Base-by-base conservation (phyloP, 2,888 invertebrate species). In the Tenthredo mesomela region DNA sequence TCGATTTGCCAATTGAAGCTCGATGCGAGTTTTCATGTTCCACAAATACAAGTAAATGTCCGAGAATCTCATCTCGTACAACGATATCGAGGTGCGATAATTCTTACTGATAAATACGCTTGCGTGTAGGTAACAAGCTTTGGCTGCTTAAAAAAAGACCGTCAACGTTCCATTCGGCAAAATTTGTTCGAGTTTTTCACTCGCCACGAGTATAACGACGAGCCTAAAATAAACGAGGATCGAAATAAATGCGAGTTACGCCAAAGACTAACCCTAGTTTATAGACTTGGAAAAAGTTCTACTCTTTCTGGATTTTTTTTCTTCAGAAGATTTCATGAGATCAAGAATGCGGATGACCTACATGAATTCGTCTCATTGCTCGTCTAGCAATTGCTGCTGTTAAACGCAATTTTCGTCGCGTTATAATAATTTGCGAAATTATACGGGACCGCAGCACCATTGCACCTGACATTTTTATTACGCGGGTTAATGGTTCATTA, bases 181-280 rank as follows among this genome's bases (percentile, higher is more conserved):
- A 33, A 40, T 54, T 77, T 54, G 5, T 54, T 50, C 54, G 54
- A 54, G 15, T 12, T 54, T 54, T 54, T 50, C n/a, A 77, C 54
- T 33, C 50, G 54, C 43, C 47, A 50, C 54, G 54, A 18, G 54
- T 15, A 50, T 15, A 50, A 77, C 77, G 77, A 54, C 54, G 77
- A 54, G 54, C 54, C 54, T 54, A 77, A 77, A 77, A 77, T 77
- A 77, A 77, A 77, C 77, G 50, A 77, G 50, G 54, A 50, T 77
- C 77, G 18, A 54, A 77, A 54, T 77, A 77, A 77, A 29, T 54
- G n/a, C 50, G 77, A 29, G 71, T 73, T 43, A 54, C 77, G 77
- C 29, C 77, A 29, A 77, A 77, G 77, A 12, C 54, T 29, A 33
- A 50, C 43, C 71, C 40, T 21, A 21, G 40, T 40, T 73, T 43